Conservation (phyloP, 2,113 vertebrate species). For the Brienomyrus brachyistius region DNA sequence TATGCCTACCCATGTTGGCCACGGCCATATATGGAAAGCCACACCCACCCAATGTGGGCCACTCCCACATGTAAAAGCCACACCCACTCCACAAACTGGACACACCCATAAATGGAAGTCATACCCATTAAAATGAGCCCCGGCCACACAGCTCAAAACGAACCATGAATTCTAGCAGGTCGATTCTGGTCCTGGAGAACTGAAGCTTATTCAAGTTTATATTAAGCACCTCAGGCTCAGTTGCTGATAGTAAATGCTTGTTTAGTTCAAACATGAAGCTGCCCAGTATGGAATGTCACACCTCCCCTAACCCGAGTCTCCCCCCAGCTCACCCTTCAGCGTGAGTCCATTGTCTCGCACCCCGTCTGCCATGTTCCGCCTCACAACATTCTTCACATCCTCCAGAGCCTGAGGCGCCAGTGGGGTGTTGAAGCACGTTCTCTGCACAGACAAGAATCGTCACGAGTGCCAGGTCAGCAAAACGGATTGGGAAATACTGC, state of each 20-base stretch:
- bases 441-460: slow-evolving; percentile 51
- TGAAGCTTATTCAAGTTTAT: not conserved
- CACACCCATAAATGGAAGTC: not conserved
- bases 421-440: slow-evolving; percentile 95
- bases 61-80: not conserved
- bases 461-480: not conserved
- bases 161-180: not conserved
- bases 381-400: slow-evolving; percentile 96
- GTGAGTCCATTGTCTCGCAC: slow-evolving; percentile 89
- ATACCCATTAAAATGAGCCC: not conserved
- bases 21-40: not conserved
- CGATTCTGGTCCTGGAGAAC: not conserved
- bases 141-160: not conserved
- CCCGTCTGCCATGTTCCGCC: slow-evolving; percentile 89
- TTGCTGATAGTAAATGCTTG: not conserved
- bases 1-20: not conserved
- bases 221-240: not conserved
- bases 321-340: slow-evolving; percentile 73
- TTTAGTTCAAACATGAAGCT: not conserved
- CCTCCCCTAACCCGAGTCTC: not conserved
- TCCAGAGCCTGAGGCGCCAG: slow-evolving; percentile 93
- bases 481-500: not conserved
- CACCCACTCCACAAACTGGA: not conserved
- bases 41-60: not conserved
- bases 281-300: not conserved